Base-by-base conservation (phyloP, 2,888 invertebrate species). In the Hymenopus coronatus region DNA sequence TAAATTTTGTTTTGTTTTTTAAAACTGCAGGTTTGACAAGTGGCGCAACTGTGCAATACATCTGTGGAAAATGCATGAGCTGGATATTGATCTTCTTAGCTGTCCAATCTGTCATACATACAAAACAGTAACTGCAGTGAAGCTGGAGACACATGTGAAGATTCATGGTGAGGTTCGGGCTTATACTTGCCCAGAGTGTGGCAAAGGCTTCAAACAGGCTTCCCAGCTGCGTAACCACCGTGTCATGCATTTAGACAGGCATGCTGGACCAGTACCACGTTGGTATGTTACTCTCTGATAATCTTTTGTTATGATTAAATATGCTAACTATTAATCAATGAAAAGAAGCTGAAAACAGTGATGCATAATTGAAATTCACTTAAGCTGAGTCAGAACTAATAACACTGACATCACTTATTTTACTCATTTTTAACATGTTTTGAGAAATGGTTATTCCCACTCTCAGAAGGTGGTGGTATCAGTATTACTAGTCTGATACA, bases 21-120 rank as follows among this genome's bases (percentile, higher is more conserved):
- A 70, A 20, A 70, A 33, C 25, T 82, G 88, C 81, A 85, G 87
- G 25, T 91, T 91, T 90, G 88, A 88, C 4, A 82, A 87, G 89
- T 97, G 97, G 97, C 94, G 95, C 28, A 93, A 94, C 8, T 95
- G 96, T 91, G 95, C 96, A 12, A 93, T 94, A 90, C 97, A 97
- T 92, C 93, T 97, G 91, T 96, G 96, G 96, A 95, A 95, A 83
- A 33, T 25, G 6, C 90, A 90, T 87, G 91, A 92, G 70, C 91
- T 93, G 54, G 90, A 91, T 30, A 88, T 86, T 27, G 91, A 88
- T 54, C 87, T 91, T 40, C 84, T 90, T 25, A 88, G 70, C 82
- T 90, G 91, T 89, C 88, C 89, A n/a, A 88, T 89, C 8, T 90
- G 90, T 86, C 83, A 85, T 15, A 89, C 81, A 7, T 91, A 90